Conservation (phyloP, 2,797 vertebrate species). For the Cottoperca gobio region DNA sequence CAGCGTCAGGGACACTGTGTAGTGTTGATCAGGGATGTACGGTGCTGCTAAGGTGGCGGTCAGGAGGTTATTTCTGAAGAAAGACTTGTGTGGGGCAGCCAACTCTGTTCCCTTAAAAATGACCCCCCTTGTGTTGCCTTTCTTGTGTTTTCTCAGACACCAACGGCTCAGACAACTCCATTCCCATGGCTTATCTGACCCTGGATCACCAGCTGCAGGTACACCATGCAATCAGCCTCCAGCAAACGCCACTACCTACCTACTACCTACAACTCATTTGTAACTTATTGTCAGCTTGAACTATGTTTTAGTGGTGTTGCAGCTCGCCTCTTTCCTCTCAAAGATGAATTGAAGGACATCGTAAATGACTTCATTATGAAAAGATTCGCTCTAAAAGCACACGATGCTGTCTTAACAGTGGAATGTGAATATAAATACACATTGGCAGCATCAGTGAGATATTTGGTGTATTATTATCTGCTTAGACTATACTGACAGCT, state of each 20-base stretch:
- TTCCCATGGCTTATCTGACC: slow-evolving; percentile 99
- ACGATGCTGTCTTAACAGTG: slow-evolving; percentile 63
- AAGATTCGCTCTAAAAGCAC: slow-evolving; percentile 51
- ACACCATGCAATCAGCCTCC: slow-evolving; percentile 28
- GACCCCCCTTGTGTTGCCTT: background rate
- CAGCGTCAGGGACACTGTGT: too few species aligned
- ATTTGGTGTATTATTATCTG: slow-evolving; percentile 48
- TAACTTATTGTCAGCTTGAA: too few species aligned
- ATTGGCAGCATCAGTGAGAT: slow-evolving; percentile 38
- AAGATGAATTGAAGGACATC: slow-evolving; percentile 1
- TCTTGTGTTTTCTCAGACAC: slow-evolving; percentile 86
- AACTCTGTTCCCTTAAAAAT: background rate
- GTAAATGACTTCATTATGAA: slow-evolving; percentile 41
- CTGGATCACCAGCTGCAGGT: slow-evolving; percentile 99
- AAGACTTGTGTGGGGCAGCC: background rate
- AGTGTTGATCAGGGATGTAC: too few species aligned
- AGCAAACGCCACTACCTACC: background rate
- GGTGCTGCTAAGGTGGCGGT: too few species aligned
- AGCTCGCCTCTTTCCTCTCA: background rate
- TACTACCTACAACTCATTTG: background rate
- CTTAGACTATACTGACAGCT: slow-evolving; percentile 61
- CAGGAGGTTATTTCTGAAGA: background rate
- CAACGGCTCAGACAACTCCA: slow-evolving; percentile 99
- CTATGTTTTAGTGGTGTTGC: background rate
- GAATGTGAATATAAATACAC: slow-evolving; percentile 70